A percentile compares a stretch with the other conserved stretches of the same genome.
Conservation (phyloP, 1,140 invertebrate genomes). For the Pteromalus puparum region DNA sequence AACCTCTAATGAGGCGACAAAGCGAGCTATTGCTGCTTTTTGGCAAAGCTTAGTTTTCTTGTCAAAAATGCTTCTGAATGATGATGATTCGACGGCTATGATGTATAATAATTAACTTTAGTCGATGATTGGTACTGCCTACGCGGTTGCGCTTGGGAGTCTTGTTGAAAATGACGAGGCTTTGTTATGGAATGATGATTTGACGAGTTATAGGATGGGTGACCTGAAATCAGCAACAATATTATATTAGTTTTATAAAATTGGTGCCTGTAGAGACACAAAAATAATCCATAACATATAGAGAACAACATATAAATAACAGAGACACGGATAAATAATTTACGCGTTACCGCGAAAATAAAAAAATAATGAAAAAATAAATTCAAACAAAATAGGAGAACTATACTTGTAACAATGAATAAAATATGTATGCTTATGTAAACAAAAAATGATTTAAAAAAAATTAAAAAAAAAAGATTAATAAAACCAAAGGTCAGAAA, state of each 20-base stretch:
- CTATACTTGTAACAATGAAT: neutral
- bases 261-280: neutral
- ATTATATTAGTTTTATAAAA: neutral
- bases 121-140: conserved; percentile 63
- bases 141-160: conserved; percentile 66
- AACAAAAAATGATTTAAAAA: neutral
- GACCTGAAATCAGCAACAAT: conserved; percentile 63
- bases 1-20: conserved; percentile 41
- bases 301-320: conserved; percentile 15
- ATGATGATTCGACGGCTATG: conserved; percentile 41
- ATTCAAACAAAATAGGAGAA: conserved; percentile 22
- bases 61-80: conserved; percentile 51
- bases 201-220: conserved; percentile 66
- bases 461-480: conserved; percentile 41
- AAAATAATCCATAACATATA: neutral
- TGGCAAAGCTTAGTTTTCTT: conserved; percentile 41
- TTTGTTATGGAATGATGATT: conserved; percentile 73
- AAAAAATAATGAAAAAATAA: conserved; percentile 48
- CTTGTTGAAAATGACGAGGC: conserved; percentile 67
- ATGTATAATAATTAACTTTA: conserved; percentile 63
- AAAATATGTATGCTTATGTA: neutral
- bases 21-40: conserved; percentile 58
- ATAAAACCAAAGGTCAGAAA: conserved; percentile 54
- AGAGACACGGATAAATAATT: neutral
- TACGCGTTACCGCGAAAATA: neutral